phyloP scores from a whole-genome alignment of 2,113 vertebrate species.

The Todiramphus chloris region DNA sequence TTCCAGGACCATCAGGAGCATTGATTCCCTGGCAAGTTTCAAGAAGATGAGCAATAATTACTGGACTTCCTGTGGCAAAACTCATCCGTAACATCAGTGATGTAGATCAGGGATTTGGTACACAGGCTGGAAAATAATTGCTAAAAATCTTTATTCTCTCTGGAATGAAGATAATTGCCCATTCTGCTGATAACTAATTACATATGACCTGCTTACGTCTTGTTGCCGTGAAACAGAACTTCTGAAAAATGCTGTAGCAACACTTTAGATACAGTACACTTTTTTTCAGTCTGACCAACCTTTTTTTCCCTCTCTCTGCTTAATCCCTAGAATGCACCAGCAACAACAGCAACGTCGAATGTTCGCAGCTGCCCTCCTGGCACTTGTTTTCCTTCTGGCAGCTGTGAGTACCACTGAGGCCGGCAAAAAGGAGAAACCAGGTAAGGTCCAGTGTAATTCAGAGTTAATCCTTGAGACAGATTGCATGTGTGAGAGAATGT shows the following conservation, averaged over 20 bases:
- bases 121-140: background rate
- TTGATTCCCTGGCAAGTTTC: background rate
- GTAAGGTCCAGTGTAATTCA: constrained; percentile 45
- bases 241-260: background rate
- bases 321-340: constrained; percentile 73
- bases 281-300: background rate
- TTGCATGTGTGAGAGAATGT: background rate
- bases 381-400: constrained; percentile 75
- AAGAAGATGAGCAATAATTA: background rate
- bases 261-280: background rate
- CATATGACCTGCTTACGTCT: background rate
- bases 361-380: constrained; percentile 74
- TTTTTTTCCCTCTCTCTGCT: background rate
- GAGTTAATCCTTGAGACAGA: background rate
- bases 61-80: background rate
- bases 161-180: background rate
- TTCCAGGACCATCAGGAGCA: background rate
- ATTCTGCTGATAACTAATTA: background rate
- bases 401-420: constrained; percentile 73
- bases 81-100: background rate
- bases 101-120: background rate
- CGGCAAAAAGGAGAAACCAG: constrained; percentile 82
- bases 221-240: background rate
- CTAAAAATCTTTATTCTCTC: background rate
- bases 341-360: constrained; percentile 67